These are phyloP conservation scores for Aphaenogaster rudis DNA, from an alignment of 1,140 invertebrate species.

Conservation along the genomic window DNA sequence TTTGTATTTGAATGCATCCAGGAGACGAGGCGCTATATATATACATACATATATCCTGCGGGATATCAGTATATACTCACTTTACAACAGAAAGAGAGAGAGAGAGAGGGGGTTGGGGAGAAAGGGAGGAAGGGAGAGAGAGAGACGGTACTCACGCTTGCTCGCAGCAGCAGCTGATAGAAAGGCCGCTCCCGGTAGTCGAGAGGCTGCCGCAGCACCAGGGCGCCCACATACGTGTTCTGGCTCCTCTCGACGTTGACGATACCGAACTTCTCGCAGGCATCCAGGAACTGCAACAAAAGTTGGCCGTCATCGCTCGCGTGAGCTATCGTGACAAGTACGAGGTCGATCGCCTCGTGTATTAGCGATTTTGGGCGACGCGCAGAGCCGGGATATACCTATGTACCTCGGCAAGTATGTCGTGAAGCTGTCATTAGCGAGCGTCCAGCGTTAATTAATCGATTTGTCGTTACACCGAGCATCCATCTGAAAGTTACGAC, in stretches of 20 bases:
- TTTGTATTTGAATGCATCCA: too few species aligned
- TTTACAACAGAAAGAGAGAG: background rate
- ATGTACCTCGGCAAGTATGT: background rate
- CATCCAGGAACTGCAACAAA: conserved; percentile 89
- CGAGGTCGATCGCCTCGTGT: background rate
- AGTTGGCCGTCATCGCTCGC: conserved; percentile 9
- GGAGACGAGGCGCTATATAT: too few species aligned
- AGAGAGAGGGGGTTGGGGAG: background rate
- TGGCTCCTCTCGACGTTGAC: conserved; percentile 89
- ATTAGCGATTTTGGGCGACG: background rate
- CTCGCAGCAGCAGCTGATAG: conserved; percentile 91
- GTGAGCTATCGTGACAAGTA: too few species aligned
- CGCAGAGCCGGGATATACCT: background rate
- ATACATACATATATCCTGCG: too few species aligned
- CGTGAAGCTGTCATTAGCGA: background rate
- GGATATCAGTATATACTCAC: too few species aligned
- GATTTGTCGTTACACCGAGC: background rate
- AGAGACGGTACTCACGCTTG: conserved; percentile 89
- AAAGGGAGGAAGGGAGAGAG: too few species aligned
- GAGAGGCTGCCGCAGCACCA: conserved; percentile 90
- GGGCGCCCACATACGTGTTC: conserved; percentile 89
- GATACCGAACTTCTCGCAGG: conserved; percentile 91
- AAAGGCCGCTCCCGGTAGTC: conserved; percentile 92
- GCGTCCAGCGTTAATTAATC: conserved; percentile 1
- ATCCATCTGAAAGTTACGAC: conserved; percentile 7